Evolutionary conservation across 1,140 invertebrate genomes (phyloP), one percentile per base, ranked within the genome.

Genomic region (Nymphalis io): DNA sequence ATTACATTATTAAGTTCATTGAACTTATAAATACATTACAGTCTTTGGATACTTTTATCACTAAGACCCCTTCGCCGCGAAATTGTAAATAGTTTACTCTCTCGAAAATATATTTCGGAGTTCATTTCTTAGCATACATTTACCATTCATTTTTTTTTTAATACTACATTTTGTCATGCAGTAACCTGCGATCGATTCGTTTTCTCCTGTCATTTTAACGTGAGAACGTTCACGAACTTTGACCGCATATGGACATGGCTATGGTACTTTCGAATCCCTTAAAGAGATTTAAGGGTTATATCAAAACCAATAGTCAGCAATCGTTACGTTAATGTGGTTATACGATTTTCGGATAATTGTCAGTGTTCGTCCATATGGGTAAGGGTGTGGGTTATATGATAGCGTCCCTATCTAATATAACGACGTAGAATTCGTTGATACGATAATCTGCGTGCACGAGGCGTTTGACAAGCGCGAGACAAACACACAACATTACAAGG

Each of bases 101-200:
- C 86, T 85, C 89, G 86, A 89, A 91, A 91, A 88, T 89, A 89
- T 87, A 87, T 88, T 89, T 86, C 85, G 87, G 87, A 89, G 87
- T 76, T 81, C 71, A 77, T 74, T 77, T 78, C 69, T 76, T 67
- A 74, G 72, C 63, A 74, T 74, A 80, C 79, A 81, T 82, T 78
- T 82, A 77, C 81, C 46, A 16, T 73, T 73, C 76, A 55, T 82
- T 66, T 73, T 69, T 64, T 68, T 67, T 53, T 53, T 72, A 73
- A 68, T 66, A 57, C 66, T 71, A 82, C 76, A 71, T 79, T 75
- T 79, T 82, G 72, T 80, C 79, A 74, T 70, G 77, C 82, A 83
- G 73, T 67, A 64, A 63, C 58, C 70, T 72, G 70, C 75, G 68
- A 69, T 60, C 21, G 3, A 27, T 55, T 69, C 70, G 70, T 68